A percentile compares a stretch with the other conserved stretches of the same genome.
Evolutionary conservation across 1,140 invertebrate genomes (phyloP).

Genomic region (Anthonomus grandis): DNA sequence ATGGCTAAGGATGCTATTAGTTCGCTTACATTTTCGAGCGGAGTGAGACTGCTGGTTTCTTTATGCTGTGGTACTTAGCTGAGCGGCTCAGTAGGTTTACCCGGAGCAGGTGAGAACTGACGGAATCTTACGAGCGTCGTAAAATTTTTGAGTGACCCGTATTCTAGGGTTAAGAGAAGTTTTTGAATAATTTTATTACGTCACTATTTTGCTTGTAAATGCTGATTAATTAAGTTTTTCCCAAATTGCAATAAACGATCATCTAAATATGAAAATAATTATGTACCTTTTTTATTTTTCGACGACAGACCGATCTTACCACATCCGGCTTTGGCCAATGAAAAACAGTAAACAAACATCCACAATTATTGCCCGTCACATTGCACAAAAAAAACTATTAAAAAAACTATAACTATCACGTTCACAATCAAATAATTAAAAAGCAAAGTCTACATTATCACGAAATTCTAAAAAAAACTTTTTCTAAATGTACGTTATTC

Average conservation of each 20-base stretch:
- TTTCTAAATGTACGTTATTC: background rate
- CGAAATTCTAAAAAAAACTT: background rate
- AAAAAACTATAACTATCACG: background rate
- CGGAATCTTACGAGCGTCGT: too few species aligned
- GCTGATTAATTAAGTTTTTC: background rate
- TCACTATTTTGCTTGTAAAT: background rate
- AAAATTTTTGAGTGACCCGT: too few species aligned
- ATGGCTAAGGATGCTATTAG: too few species aligned
- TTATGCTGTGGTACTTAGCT: too few species aligned
- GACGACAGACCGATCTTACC: conserved; percentile 17
- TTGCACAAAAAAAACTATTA: conserved; percentile 2
- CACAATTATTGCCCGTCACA: conserved; percentile 7
- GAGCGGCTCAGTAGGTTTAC: too few species aligned
- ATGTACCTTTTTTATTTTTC: conserved; percentile 24
- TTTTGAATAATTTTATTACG: background rate
- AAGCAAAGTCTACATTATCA: background rate
- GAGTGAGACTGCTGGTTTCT: too few species aligned
- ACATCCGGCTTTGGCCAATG: conserved; percentile 25
- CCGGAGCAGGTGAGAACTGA: too few species aligned
- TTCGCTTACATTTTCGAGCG: too few species aligned
- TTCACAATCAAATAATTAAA: background rate
- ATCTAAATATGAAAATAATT: background rate
- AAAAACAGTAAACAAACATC: conserved; percentile 26
- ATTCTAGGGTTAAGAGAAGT: background rate
- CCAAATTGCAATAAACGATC: conserved; percentile 5